phyloP scores from a whole-genome alignment of 2,113 vertebrate species.

The Isichthys henryi region DNA sequence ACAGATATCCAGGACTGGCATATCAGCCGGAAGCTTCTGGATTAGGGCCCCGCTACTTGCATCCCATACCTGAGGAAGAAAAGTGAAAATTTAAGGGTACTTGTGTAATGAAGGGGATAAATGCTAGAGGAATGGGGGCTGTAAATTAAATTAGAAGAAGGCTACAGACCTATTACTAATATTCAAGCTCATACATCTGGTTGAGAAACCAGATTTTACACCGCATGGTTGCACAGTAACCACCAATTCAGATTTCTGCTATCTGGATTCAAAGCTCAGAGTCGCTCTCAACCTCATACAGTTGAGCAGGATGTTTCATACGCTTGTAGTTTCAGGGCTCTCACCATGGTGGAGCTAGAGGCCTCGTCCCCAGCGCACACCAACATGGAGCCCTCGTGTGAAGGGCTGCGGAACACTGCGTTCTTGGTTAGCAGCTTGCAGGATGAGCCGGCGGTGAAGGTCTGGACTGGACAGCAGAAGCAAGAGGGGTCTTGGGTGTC shows the following conservation, averaged over 20 bases:
- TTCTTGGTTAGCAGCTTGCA: slow-evolving; percentile 92
- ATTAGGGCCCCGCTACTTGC: slow-evolving; percentile 72
- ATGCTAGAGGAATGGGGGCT: neutral
- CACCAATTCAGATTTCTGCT: neutral
- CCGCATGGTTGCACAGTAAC: neutral
- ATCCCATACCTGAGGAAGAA: slow-evolving; percentile 78
- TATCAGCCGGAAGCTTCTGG: slow-evolving; percentile 78
- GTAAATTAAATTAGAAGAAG: neutral
- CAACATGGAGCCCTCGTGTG: slow-evolving; percentile 61
- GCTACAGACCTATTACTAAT: neutral
- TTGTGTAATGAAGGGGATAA: neutral
- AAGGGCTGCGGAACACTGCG: slow-evolving; percentile 78
- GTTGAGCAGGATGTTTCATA: neutral
- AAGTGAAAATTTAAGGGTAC: neutral
- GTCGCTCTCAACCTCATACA: neutral
- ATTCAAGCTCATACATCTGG: neutral
- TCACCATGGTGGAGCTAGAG: slow-evolving; percentile 82
- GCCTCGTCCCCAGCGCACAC: slow-evolving; percentile 90
- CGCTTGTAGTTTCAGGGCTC: neutral
- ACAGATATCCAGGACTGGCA: slow-evolving; percentile 83
- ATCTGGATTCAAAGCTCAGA: neutral
- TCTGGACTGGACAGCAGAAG: slow-evolving; percentile 75
- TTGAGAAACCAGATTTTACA: neutral
- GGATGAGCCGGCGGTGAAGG: slow-evolving; percentile 75
- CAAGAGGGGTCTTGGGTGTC: slow-evolving; percentile 58